These are phyloP conservation scores for Varanus komodoensis DNA, from an alignment of 2,113 vertebrate species.

Conservation along the genomic window DNA sequence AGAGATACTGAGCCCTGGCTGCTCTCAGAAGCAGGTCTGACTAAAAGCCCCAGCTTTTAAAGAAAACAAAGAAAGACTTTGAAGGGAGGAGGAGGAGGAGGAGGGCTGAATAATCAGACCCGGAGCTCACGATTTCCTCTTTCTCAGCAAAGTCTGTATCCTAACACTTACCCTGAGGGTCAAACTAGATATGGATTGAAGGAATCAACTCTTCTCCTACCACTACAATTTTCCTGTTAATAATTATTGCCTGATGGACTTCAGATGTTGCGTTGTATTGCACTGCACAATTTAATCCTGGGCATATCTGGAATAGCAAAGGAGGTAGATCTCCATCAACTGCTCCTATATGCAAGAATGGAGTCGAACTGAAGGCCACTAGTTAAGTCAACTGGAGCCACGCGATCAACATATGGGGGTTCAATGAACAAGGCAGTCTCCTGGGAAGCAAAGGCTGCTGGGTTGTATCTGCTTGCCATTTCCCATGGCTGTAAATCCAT, in stretches of 20 bases:
- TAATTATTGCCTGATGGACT: not conserved
- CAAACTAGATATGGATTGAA: no score
- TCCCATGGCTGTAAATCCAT: constrained; percentile 52
- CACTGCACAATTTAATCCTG: not conserved
- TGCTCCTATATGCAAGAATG: not conserved
- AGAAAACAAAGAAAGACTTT: no score
- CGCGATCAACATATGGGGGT: constrained; percentile 3
- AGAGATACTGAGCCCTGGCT: not conserved
- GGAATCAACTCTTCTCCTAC: not conserved
- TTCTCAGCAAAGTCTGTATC: not conserved
- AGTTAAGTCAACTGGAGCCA: not conserved
- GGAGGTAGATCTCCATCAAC: not conserved
- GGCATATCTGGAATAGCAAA: not conserved
- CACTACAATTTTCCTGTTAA: not conserved
- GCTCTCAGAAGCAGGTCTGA: not conserved
- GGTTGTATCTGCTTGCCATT: constrained; percentile 35
- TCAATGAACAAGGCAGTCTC: constrained; percentile 10
- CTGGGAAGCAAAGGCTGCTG: constrained; percentile 27
- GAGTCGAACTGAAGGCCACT: not conserved
- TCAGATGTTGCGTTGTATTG: not conserved
- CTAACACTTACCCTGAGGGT: not conserved
- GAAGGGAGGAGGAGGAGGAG: no score
- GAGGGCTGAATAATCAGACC: not conserved
- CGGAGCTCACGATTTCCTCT: not conserved
- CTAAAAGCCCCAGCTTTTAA: not conserved